Evolutionary conservation across 1,140 invertebrate genomes (phyloP).

Genomic region (Campodea augens): DNA sequence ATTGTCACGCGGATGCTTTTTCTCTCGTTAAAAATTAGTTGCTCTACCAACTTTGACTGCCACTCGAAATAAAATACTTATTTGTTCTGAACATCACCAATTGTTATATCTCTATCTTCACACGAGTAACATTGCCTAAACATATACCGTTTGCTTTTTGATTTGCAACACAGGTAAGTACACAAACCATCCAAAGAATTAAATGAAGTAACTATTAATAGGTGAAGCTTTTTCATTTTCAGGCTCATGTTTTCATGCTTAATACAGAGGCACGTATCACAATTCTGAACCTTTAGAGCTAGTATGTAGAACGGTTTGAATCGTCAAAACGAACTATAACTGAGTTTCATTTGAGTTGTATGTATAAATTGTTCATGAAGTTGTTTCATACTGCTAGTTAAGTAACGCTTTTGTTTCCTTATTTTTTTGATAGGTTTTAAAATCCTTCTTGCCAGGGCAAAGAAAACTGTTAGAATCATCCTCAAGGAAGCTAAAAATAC

Average conservation of each 20-base stretch:
- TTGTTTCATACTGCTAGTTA: background rate
- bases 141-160: background rate
- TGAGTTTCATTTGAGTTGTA: background rate
- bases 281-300: constrained; percentile 5
- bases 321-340: background rate
- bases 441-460: background rate
- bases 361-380: background rate
- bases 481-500: background rate
- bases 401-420: background rate
- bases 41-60: constrained; percentile 10
- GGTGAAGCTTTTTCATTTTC: constrained; percentile 12
- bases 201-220: constrained; percentile 11
- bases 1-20: constrained; percentile 11
- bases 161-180: constrained; percentile 3
- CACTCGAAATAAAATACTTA: constrained; percentile 2
- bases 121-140: background rate
- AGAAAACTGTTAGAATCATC: background rate
- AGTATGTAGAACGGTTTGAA: constrained; percentile 12
- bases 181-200: constrained; percentile 10
- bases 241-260: constrained; percentile 10
- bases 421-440: background rate
- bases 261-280: constrained; percentile 13
- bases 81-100: constrained; percentile 8
- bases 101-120: constrained; percentile 6
- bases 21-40: constrained; percentile 8